Evolutionary conservation across 1,140 invertebrate species (phyloP), one percentile per base, ranked within the genome.

Genomic region (Euura lappo): DNA sequence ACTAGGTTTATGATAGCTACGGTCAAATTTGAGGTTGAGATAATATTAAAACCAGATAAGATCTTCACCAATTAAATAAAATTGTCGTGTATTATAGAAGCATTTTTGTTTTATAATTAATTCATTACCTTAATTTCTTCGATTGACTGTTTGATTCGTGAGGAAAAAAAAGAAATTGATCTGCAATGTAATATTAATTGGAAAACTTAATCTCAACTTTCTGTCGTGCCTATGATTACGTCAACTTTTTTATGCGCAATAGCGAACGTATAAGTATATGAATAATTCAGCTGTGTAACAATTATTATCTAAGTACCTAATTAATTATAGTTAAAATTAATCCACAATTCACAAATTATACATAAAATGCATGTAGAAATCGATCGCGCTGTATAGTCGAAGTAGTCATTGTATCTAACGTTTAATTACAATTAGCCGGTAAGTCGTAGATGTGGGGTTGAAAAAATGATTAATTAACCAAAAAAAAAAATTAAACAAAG

Each of bases 371-470:
- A 28, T 28, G 28, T 28, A 28, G 28, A 28, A 28, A 28, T 28
- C 28, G 28, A 28, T 28, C 28, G 28, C 28, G 28, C 28, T 28
- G 28, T 28, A n/a, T n/a, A 60, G 51, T 7, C 51, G 51, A 60
- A 60, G 10, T 4, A 60, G 51, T 60, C 51, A 5, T 60, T n/a
- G 51, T 28, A 28, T 60, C 10, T n/a, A 60, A 60, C 51, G 3
- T 60, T 60, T 8, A 60, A 8, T 60, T 60, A 60, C 3, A 60
- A 60, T 60, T 8, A 60, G 51, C 28, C 28, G 28, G 28, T 28
- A 28, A 28, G 28, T 28, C 28, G 28, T 28, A 28, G 28, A 68
- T 45, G 71, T 71, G 45, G 28, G 28, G 46, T 74, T 67, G 43
- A 44, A 4, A 72, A 66, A 44, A 66, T 45, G 60, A 28, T 64